Conservation (phyloP, 2,113 vertebrate species). For the Lagopus muta region DNA sequence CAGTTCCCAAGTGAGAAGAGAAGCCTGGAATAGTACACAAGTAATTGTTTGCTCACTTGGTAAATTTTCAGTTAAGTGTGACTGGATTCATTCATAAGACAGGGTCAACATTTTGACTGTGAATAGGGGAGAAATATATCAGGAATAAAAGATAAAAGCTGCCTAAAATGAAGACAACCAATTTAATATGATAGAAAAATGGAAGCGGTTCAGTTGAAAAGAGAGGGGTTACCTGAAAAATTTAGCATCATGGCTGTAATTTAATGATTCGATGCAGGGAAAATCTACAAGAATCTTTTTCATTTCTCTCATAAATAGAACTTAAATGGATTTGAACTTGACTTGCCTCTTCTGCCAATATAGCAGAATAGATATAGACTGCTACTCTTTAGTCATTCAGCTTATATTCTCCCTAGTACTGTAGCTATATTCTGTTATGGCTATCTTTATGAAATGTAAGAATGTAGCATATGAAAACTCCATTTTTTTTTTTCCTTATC, state of each 20-base stretch:
- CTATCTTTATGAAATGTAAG: not conserved
- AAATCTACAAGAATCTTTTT: not conserved
- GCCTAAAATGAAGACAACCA: not conserved
- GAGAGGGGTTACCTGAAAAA: not conserved
- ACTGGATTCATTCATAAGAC: not conserved
- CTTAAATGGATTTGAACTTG: conserved; percentile 17
- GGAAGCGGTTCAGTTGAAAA: not conserved
- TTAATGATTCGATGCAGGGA: not conserved
- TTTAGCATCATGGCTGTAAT: not conserved
- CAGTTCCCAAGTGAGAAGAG: not conserved
- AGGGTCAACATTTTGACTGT: not conserved
- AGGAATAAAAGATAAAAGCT: not conserved
- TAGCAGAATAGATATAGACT: not conserved
- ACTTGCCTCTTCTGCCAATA: not conserved
- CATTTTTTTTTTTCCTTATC: not conserved
- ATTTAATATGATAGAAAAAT: not conserved
- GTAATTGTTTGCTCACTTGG: conserved; percentile 27
- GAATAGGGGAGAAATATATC: not conserved
- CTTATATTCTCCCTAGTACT: not conserved
- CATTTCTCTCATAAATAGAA: conserved; percentile 24
- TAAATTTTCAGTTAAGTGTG: conserved; percentile 34
- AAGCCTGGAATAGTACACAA: not conserved
- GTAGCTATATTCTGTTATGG: not conserved
- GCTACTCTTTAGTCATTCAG: not conserved
- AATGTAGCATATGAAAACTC: not conserved